A percentile compares a stretch with the other conserved stretches of the same genome.
Conservation (phyloP, 2,888 invertebrate species). For the Drosophila falleni region DNA sequence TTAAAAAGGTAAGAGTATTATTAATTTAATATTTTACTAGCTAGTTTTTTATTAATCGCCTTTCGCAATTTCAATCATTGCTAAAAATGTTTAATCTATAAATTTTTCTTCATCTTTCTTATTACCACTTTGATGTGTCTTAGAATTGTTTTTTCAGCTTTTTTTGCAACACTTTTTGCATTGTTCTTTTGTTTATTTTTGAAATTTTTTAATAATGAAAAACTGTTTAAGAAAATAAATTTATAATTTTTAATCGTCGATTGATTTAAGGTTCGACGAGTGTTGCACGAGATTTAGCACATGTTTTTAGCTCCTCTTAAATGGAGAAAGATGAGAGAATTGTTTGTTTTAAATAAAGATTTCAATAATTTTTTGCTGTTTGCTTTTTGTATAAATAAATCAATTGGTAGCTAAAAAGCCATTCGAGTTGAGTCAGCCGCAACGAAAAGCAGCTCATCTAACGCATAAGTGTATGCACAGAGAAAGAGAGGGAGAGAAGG, state of each 20-base stretch:
- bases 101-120: background rate
- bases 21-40: background rate
- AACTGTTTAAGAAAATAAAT: slow-evolving; percentile 60
- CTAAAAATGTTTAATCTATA: slow-evolving; percentile 25
- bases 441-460: slow-evolving; percentile 17
- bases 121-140: slow-evolving; percentile 42
- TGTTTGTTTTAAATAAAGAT: slow-evolving; percentile 8
- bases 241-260: slow-evolving; percentile 56
- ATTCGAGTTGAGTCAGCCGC: slow-evolving; percentile 30
- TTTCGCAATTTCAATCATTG: slow-evolving; percentile 22
- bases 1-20: background rate
- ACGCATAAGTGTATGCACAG: slow-evolving; percentile 16
- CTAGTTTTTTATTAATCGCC: slow-evolving; percentile 6
- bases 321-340: background rate
- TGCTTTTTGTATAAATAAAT: slow-evolving; percentile 26
- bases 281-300: slow-evolving; percentile 70
- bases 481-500: background rate
- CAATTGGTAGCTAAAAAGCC: slow-evolving; percentile 15
- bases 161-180: slow-evolving; percentile 22
- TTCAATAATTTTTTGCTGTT: slow-evolving; percentile 11
- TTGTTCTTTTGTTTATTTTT: slow-evolving; percentile 7
- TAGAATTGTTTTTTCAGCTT: slow-evolving; percentile 36
- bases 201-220: slow-evolving; percentile 46
- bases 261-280: slow-evolving; percentile 64
- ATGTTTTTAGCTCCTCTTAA: slow-evolving; percentile 40